A percentile compares a stretch with the other conserved stretches of the same genome.
phyloP scores from a whole-genome alignment of 2,797 vertebrate genomes.

The Hirundo rustica region DNA sequence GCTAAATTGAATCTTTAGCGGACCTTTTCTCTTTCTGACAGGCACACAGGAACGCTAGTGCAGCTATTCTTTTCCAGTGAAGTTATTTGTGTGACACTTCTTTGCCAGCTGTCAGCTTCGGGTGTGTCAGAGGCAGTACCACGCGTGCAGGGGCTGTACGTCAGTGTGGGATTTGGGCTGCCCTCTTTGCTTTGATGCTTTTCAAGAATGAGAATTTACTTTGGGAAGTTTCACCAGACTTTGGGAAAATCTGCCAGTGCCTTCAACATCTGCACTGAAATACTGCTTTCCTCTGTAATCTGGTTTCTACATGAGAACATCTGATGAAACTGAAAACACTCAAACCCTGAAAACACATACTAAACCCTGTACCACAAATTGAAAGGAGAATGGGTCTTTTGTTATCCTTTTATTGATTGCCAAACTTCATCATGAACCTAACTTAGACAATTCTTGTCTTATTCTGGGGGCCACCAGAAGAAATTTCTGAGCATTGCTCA shows the following conservation, averaged over 20 bases:
- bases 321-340: neutral
- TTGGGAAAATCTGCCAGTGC: neutral
- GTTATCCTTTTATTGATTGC: neutral
- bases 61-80: neutral
- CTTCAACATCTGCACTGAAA: neutral
- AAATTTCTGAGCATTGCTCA: neutral
- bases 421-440: neutral
- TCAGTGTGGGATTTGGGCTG: neutral
- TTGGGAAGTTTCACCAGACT: neutral
- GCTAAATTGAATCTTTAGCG: neutral
- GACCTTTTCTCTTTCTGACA: constrained; percentile 14
- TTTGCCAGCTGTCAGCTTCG: constrained; percentile 60
- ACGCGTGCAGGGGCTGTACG: fast-evolving
- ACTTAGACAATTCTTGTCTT: neutral
- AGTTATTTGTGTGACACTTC: constrained; percentile 53
- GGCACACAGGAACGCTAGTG: neutral
- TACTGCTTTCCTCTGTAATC: neutral
- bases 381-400: neutral
- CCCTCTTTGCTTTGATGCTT: neutral
- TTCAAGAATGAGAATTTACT: neutral
- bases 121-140: neutral
- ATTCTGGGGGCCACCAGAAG: neutral
- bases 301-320: neutral
- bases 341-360: neutral
- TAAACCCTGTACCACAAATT: neutral